phyloP scores from a whole-genome alignment of 2,113 vertebrate species.

The Microcebus tavaratra region DNA sequence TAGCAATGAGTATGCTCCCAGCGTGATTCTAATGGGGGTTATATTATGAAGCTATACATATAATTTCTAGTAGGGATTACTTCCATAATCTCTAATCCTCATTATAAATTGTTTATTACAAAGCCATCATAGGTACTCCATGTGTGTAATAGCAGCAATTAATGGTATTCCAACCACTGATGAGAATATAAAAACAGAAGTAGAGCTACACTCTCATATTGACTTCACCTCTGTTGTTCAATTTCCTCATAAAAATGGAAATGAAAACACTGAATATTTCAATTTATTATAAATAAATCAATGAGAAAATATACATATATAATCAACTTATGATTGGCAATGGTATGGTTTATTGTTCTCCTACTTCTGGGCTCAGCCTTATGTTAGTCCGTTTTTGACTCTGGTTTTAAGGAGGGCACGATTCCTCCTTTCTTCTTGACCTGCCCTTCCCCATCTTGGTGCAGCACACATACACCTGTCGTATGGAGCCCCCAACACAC shows the following conservation, averaged over 20 bases:
- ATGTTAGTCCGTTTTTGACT: not conserved
- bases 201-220: not conserved
- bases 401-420: not conserved
- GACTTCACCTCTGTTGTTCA: not conserved
- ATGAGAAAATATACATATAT: not conserved
- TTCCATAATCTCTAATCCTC: not conserved
- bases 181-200: not conserved
- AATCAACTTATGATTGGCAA: not conserved
- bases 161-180: not conserved
- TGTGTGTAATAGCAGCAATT: not conserved
- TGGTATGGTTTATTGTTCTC: not conserved
- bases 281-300: not conserved
- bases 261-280: not conserved
- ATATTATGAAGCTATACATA: not conserved
- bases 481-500: not conserved
- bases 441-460: not conserved
- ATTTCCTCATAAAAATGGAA: not conserved
- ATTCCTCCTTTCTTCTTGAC: not conserved
- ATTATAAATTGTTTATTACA: not conserved
- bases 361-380: not conserved
- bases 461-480: rapidly evolving
- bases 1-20: not conserved
- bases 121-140: not conserved
- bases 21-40: not conserved
- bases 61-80: not conserved